phyloP scores from a whole-genome alignment of 2,888 invertebrate genomes.

The Aporophyla nigra region DNA sequence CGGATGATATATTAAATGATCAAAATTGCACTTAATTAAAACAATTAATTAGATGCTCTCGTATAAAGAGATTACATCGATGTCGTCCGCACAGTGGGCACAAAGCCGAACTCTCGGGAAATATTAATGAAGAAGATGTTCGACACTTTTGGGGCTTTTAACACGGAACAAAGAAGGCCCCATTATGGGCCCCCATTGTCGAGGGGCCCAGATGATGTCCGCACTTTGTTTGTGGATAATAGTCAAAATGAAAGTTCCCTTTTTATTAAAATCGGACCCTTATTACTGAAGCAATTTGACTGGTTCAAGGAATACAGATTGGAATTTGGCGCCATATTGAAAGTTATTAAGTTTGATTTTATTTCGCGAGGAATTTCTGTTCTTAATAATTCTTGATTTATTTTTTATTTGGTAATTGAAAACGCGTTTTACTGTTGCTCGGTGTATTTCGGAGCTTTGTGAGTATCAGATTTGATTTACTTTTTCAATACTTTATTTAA shows the following conservation, averaged over 20 bases:
- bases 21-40: constrained; percentile 19
- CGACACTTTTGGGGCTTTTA: constrained; percentile 81
- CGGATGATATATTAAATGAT: neutral
- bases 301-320: constrained; percentile 82
- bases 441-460: neutral
- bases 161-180: constrained; percentile 80
- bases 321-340: constrained; percentile 83
- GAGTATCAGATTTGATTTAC: neutral
- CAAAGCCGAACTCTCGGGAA: constrained; percentile 63
- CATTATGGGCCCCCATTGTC: constrained; percentile 68
- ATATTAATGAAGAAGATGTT: constrained; percentile 87
- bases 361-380: constrained; percentile 60
- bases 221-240: constrained; percentile 71
- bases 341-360: constrained; percentile 79
- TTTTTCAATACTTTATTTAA: neutral
- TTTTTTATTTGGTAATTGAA: constrained; percentile 54
- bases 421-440: constrained; percentile 13
- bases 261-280: constrained; percentile 78
- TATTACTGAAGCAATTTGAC: constrained; percentile 86
- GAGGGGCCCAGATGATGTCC: constrained; percentile 78
- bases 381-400: constrained; percentile 58
- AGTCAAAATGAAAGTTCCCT: constrained; percentile 71
- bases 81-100: constrained; percentile 49
- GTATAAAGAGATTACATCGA: constrained; percentile 66
- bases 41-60: constrained; percentile 45